Base-by-base conservation (phyloP, 35 echinoderm and acorn worm genomes). In the Heliocidaris tuberculata region DNA sequence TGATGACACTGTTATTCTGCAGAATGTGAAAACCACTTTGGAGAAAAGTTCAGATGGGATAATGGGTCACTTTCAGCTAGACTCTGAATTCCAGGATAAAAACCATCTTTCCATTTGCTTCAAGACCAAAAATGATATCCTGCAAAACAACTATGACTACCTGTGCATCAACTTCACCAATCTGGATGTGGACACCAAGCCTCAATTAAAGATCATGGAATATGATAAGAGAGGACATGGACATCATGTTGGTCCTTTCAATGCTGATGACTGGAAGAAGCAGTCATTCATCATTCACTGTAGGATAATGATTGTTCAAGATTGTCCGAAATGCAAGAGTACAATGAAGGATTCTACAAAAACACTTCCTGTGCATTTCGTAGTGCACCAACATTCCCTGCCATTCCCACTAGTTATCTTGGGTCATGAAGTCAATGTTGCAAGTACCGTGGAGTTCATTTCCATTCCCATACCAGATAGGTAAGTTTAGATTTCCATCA, bases 11-110 rank as follows among this genome's bases (percentile, higher is more conserved):
- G n/a, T n/a, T n/a, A n/a, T n/a, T n/a, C n/a, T n/a, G n/a, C n/a
- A n/a, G n/a, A n/a, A n/a, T 93, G 94, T 97, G 19, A 30, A 56
- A 48, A 94, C 95, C 85, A 47, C 24, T 11, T 97, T 94, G 96
- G 31, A 90, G 27, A 56, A 32, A 56, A 30, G 13, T 48, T 30
- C 27, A 30, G 31, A 27, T 30, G 19, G 5, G 29, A 13, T 92
- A 10, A 50, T 15, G 15, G 90, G 90, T 30, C 50, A 92, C 50
- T 54, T 92, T 92, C 10, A 92, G 49, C 27, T 92, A 92, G 42
- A 31, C 27, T 29, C 16, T 47, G 42, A 92, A 9, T 92, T 92
- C 49, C 90, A 50, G 17, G 90, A 92, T 13, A n/a, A 13, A 15
- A 31, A 92, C 48, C 42, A 56, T 24, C 50, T 92, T 8, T 48